Evolutionary conservation across 2,113 vertebrate species (phyloP), one percentile per base, ranked within the genome.

Genomic region (Gila orcuttii): DNA sequence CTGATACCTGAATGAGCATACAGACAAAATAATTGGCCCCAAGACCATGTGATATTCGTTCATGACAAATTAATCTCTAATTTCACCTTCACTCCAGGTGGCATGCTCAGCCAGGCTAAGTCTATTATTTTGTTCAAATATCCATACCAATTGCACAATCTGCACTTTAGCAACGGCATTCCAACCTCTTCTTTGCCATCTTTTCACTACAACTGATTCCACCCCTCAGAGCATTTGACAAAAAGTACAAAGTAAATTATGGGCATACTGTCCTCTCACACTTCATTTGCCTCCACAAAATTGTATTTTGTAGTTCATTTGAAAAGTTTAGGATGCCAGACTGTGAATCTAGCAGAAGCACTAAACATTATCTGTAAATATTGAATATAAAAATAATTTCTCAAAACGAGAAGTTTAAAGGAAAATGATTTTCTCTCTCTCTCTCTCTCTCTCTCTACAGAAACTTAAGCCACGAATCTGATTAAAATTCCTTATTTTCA

Each of bases 31-130:
- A 89, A 91, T 71, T 74, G 79, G 85, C 85, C 87, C 88, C 87
- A 77, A n/a, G 87, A 87, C 85, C 84, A 89, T 81, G 88, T 80
- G 89, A 85, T 90, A 85, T 88, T 88, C 74, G 64, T 17, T 88
- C 69, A 81, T 68, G 33, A 52, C 81, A 80, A 68, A 86, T 71
- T 87, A 52, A 66, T 80, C 57, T 80, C 77, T 81, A 68, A 21
- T 64, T 84, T 80, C 68, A 85, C n/a, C 78, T 78, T 80, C 57
- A 85, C 59, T 84, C 28, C 12, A 21, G 5, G 50, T 42, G 50
- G 66, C 68, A 59, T n/a, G 64, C 81, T 79, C 78, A n/a, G 25
- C 33, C 69, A 84, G 21, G 69, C 36, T 64, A 74, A 82, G 31
- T 82, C 69, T 59, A 75, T 82, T 76, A 52, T 74, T 31, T 64